phyloP scores from a whole-genome alignment of 2,113 vertebrate species.

The Pollachius pollachius region DNA sequence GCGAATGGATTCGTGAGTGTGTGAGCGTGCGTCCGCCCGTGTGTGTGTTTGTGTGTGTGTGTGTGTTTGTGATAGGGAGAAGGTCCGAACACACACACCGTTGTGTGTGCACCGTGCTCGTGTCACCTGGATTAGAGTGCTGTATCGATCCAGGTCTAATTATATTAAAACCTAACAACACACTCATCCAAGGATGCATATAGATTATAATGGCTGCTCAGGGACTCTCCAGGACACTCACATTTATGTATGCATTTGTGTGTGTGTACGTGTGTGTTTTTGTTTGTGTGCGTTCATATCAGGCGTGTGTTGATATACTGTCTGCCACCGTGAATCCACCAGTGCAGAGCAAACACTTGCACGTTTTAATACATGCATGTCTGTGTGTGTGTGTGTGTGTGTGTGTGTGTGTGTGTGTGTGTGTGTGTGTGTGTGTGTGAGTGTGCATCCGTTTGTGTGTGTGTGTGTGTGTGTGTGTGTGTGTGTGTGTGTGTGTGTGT shows the following conservation, averaged over 20 bases:
- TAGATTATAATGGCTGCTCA: conserved; percentile 22
- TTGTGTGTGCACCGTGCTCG: conserved; percentile 3
- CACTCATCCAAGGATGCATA: conserved; percentile 32
- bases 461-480: background rate
- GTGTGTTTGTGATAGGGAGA: background rate
- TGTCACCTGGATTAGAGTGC: conserved; percentile 17
- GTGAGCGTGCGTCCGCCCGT: conserved; percentile 4
- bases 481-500: background rate
- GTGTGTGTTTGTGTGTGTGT: conserved; percentile 1
- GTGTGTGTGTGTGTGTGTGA: background rate
- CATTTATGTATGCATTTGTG: background rate
- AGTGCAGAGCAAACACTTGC: background rate
- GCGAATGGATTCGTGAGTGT: background rate
- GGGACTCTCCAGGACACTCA: conserved; percentile 11
- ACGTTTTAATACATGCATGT: background rate
- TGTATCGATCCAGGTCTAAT: conserved; percentile 38
- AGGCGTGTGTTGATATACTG: too few relatives aligned
- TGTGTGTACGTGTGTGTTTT: background rate
- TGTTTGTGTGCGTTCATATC: background rate
- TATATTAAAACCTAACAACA: conserved; percentile 41
- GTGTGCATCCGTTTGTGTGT: background rate
- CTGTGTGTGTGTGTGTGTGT: background rate
- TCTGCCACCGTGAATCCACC: too few relatives aligned
- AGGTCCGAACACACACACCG: too few relatives aligned
- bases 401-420: background rate